Base-by-base conservation (phyloP, 2,888 invertebrate genomes). In the Eupeodes luniger region DNA sequence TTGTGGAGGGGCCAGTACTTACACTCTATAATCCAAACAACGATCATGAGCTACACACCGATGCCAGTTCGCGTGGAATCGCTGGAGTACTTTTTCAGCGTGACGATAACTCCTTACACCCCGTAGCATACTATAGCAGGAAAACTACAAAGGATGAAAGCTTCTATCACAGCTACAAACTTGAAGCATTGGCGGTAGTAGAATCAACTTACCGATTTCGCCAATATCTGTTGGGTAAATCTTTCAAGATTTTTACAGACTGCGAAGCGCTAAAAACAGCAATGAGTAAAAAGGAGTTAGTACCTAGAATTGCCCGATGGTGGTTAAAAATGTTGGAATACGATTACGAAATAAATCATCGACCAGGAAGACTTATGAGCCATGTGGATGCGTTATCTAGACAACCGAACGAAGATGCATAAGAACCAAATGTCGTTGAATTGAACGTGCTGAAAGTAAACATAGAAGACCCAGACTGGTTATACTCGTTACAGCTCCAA, bases 161-260 rank as follows among this genome's bases (percentile, higher is more conserved):
- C 5, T 90, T 90, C 5, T 92, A 92, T 76, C 90, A 91, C 40
- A 90, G 90, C 5, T 72, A 72, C 44, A 78, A 83, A 47, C n/a
- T 79, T 6, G 74, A 84, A 34, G 61, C 79, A 0, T 55, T 72
- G 5, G 80, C 89, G 0, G 85, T 89, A 2, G 89, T 90, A 0
- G 89, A 89, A 62, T 12, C 81, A 0, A 77, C 86, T 0, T 62
- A 89, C n/a, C 49, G 89, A 2, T 86, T 90, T 7, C 82, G 83
- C 12, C 79, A 85, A 27, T 90, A 89, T 16, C 14, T 89, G 0
- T 51, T 78, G 36, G 90, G 89, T 0, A 89, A 89, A 14, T 4
- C 16, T 0, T 82, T 89, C 7, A 44, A 14, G 0, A 67, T 81
- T 1, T 36, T 89, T 3, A 89, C 85, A 3, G 89, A 89, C 16